These are phyloP conservation scores for Tympanuchus pallidicinctus DNA, from an alignment of 2,113 vertebrate species.

Conservation along the genomic window DNA sequence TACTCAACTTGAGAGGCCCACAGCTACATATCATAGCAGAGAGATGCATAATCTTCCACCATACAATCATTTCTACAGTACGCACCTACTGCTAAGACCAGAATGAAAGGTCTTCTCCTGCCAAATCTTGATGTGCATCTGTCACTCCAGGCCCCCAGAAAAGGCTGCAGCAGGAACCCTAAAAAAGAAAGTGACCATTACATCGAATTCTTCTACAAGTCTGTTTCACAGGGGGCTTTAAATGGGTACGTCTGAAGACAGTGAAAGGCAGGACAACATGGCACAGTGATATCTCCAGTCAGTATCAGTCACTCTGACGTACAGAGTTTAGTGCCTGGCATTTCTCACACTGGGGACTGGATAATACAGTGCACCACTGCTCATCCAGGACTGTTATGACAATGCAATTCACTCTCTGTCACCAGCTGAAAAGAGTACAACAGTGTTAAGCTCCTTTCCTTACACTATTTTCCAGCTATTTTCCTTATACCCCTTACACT, in stretches of 20 bases:
- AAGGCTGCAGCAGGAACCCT: constrained; percentile 96
- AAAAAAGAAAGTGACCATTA: constrained; percentile 7
- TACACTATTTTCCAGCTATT: not conserved
- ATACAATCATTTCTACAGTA: constrained; percentile 18
- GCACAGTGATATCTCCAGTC: not conserved
- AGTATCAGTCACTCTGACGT: not conserved
- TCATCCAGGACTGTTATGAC: not conserved
- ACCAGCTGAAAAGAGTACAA: not conserved
- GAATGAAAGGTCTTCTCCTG: constrained; percentile 94
- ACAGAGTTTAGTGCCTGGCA: not conserved
- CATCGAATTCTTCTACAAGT: not conserved
- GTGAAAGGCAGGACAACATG: not conserved
- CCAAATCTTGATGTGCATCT: constrained; percentile 94
- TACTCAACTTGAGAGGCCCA: not conserved
- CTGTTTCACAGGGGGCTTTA: not conserved
- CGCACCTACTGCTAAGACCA: constrained; percentile 93
- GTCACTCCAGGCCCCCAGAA: constrained; percentile 97
- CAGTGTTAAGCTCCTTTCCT: not conserved
- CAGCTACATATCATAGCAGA: not conserved
- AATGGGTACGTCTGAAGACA: not conserved
- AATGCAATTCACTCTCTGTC: not conserved
- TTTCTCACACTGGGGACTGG: not conserved
- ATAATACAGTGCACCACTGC: accelerated
- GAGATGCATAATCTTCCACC: accelerated
- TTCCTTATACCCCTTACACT: not conserved